These are phyloP conservation scores for Nyctalus aviator DNA, from an alignment of 2,797 vertebrate genomes.

Conservation along the genomic window DNA sequence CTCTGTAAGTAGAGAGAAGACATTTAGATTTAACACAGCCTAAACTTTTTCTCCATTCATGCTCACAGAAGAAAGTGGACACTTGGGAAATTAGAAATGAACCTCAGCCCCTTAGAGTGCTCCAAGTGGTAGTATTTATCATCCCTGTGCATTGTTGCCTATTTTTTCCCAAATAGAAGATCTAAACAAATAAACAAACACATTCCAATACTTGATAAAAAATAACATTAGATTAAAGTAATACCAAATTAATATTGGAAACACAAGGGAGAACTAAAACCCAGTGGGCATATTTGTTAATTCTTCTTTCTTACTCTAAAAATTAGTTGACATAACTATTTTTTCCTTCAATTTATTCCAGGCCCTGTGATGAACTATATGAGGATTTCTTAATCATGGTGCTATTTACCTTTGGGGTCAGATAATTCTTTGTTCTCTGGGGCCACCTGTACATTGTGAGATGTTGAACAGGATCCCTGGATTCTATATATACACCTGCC, in stretches of 20 bases:
- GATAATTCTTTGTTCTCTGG: background rate
- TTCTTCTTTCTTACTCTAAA: constrained; percentile 36
- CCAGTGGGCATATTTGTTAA: background rate
- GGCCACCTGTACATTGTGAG: background rate
- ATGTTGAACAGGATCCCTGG: background rate
- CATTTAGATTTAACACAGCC: background rate
- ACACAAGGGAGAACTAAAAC: background rate
- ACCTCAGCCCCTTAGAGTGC: background rate
- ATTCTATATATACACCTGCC: background rate
- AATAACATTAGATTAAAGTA: background rate
- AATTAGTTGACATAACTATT: background rate
- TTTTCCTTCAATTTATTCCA: background rate
- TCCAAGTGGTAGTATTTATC: background rate
- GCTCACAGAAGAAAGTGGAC: background rate
- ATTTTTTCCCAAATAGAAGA: background rate
- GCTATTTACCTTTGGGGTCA: background rate
- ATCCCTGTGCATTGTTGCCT: background rate
- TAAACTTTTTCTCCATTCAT: background rate
- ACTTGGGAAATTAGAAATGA: background rate
- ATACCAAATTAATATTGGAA: background rate
- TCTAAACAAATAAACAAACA: background rate
- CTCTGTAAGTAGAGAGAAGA: background rate
- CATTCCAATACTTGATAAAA: constrained; percentile 35
- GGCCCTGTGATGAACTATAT: background rate
- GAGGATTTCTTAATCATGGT: background rate